Evolutionary conservation across 2,113 vertebrate genomes (phyloP), one percentile per base, ranked within the genome.

Genomic region (Manacus vitellinus): DNA sequence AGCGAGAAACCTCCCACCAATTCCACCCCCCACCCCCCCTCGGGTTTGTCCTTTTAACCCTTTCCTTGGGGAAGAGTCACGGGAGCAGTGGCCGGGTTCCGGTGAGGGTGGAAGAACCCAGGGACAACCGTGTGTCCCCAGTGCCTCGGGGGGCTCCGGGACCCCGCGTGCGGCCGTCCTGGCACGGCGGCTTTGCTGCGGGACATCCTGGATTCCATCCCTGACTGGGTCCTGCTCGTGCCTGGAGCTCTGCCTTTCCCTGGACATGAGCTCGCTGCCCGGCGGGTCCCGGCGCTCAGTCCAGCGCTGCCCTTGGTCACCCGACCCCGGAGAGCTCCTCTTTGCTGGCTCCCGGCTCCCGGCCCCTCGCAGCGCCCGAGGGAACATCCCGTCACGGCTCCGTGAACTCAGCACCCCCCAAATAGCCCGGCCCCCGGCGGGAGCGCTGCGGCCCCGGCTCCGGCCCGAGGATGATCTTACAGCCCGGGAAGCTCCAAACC

Each of bases 71-170:
- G 30, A 22, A 68, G 20, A 27, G 39, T 22, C 17, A n/a, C 0
- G 30, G 55, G 8, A 51, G 56, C 30, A 15, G 49, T 3, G 12
- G 1, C 14, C 6, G 3, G 74, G 52, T 41, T 55, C 30, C 17
- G 1, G 6, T 4, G 2, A 10, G 65, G 8, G 33, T 6, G 3
- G 19, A n/a, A 19, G 6, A 10, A 8, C 21, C 39, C 2, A 1
- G 44, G 71, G 80, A 73, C 44, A 55, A 11, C 35, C 2, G 1
- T 2, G 68, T 49, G 39, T 7, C 56, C 56, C 51, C 56, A 1
- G 39, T 9, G 44, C 10, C 43, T 66, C 1, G 12, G 8, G 8
- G 59, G 27, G n/a, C 8, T 47, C 16, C 6, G 0, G 12, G 35
- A 3, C 25, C 35, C 28, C 3, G 2, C 2, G 5, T 5, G 14